Conservation (phyloP, 1,140 invertebrate species). For the Coptotermes formosanus region DNA sequence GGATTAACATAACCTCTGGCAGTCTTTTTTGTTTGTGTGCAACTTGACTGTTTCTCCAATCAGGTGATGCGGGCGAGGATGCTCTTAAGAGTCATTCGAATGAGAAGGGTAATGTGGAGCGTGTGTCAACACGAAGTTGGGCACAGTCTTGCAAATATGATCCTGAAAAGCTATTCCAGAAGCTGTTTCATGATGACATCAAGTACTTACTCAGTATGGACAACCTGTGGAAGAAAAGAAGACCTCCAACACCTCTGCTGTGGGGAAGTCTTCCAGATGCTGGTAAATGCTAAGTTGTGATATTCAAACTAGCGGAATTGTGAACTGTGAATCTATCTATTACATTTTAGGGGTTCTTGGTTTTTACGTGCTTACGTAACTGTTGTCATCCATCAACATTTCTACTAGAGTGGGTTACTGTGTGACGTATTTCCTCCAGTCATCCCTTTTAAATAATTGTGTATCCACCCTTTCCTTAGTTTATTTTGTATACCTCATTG, state of each 20-base stretch:
- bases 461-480: no score
- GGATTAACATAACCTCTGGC: no score
- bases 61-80: slow-evolving; percentile 54
- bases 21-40: no score
- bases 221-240: slow-evolving; percentile 88
- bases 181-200: slow-evolving; percentile 96
- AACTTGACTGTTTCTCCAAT: neutral
- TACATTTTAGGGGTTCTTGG: no score
- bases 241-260: slow-evolving; percentile 77
- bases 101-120: slow-evolving; percentile 68
- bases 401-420: no score
- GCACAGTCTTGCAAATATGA: slow-evolving; percentile 82
- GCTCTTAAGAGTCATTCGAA: slow-evolving; percentile 52
- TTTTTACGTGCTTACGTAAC: no score
- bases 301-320: neutral
- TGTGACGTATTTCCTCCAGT: no score
- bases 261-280: slow-evolving; percentile 67
- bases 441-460: no score
- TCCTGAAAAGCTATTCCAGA: slow-evolving; percentile 76
- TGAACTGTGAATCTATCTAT: no score
- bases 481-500: no score
- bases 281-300: slow-evolving; percentile 42
- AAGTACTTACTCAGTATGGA: slow-evolving; percentile 93
- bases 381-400: no score
- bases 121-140: slow-evolving; percentile 88